Conservation (phyloP, 2,113 vertebrate species). For the Dromaius novaehollandiae region DNA sequence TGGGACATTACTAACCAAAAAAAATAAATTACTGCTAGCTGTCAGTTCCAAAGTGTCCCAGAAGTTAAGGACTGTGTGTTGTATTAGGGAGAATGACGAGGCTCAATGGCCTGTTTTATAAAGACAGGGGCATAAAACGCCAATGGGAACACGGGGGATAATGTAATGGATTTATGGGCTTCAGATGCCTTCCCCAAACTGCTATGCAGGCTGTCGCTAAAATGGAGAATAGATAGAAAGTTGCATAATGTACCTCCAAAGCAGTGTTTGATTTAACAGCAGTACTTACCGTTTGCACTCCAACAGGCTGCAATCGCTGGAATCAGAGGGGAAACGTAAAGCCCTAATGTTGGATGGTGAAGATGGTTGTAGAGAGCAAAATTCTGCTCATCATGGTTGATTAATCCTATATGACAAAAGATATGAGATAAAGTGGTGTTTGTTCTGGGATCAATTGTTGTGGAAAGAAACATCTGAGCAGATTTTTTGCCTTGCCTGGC, state of each 20-base stretch:
- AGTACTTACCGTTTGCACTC: slow-evolving; percentile 8
- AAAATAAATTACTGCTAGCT: not conserved
- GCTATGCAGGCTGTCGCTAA: slow-evolving; percentile 16
- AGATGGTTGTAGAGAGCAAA: not conserved
- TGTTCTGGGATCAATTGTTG: not conserved
- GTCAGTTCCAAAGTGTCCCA: not conserved
- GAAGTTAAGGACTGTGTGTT: not conserved
- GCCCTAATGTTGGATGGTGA: not conserved
- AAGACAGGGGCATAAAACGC: not conserved
- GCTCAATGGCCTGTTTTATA: not conserved
- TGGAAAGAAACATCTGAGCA: not conserved
- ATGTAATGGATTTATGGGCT: slow-evolving; percentile 1
- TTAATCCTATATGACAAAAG: slow-evolving; percentile 29
- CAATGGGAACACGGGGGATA: not conserved
- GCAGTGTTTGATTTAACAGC: slow-evolving; percentile 22
- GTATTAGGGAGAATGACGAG: not conserved
- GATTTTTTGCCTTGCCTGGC: not conserved
- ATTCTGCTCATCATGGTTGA: not conserved
- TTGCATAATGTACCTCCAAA: slow-evolving; percentile 10
- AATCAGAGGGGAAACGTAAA: not conserved
- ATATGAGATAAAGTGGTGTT: not conserved
- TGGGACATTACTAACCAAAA: not conserved
- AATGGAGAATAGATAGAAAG: slow-evolving; percentile 12
- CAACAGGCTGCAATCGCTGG: not conserved
- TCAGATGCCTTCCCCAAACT: not conserved